Evolutionary conservation across 2,113 vertebrate species (phyloP), one percentile per base, ranked within the genome.

Genomic region (Alaudala cheleensis): DNA sequence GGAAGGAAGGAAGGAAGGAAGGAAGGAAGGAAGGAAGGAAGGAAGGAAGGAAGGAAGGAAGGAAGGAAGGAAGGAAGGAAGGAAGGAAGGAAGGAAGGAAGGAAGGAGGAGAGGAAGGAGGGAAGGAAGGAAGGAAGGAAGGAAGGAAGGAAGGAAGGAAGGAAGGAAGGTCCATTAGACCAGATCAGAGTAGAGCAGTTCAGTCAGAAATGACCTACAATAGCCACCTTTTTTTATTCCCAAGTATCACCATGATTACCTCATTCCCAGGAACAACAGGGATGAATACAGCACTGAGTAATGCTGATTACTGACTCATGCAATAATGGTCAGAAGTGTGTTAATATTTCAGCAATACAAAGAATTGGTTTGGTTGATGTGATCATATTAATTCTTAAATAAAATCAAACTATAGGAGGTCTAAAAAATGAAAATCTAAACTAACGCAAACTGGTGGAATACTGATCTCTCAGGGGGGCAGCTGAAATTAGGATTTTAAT

Each of bases 401-500:
- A 78, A 86, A 70, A 70, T 66, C 33, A 92, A 53, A 62, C 9
- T 21, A 10, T 34, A 25, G 3, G 15, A 74, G 31, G 64, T 76
- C 40, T 26, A 44, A 21, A 86, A 80, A 94, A 72, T 70, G 2
- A 90, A 93, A 83, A 93, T 69, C 58, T 70, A 45, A 76, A 40
- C 22, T 83, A 53, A 69, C 10, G 18, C 64, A 88, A 86, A 56
- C 12, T 77, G 25, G 26, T 50, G 5, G 40, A 84, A 90, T 25
- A 49, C 6, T 50, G 13, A 24, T 77, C 31, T 83, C 58, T 70
- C 64, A 6, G 12, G 56, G 60, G 9, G 11, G 22, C 14, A 64
- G 24, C 21, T 81, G 57, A 90, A 86, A 88, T 90, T 80, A 86
- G 51, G 42, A 58, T 86, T 93, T 93, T 93, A 95, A 94, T 92